These are phyloP conservation scores for Lacerta bilineata DNA, from an alignment of 2,797 vertebrate species.

Conservation along the genomic window DNA sequence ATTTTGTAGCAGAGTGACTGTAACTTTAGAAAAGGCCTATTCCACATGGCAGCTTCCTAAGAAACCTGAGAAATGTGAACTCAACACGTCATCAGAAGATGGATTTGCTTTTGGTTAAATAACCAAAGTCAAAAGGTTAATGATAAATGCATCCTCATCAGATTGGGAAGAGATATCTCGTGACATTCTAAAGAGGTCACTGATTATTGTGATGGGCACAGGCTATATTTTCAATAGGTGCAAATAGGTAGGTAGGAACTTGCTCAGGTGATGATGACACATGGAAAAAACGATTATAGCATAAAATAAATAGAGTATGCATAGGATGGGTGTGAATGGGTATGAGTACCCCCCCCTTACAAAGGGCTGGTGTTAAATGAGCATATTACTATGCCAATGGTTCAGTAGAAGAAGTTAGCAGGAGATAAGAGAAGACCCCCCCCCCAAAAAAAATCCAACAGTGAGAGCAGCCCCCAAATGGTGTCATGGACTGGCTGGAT, in stretches of 20 bases:
- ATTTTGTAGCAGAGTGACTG: not conserved
- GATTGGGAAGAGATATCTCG: not conserved
- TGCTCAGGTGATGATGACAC: not conserved
- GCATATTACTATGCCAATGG: too few relatives aligned
- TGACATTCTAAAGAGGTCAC: not conserved
- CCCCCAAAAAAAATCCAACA: too few relatives aligned
- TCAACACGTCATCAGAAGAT: too few relatives aligned
- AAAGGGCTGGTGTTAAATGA: too few relatives aligned
- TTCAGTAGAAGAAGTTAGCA: too few relatives aligned
- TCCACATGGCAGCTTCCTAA: not conserved
- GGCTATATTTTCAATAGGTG: not conserved
- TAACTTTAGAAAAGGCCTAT: not conserved
- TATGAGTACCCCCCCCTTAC: too few relatives aligned
- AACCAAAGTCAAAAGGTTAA: not conserved
- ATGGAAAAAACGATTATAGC: too few relatives aligned
- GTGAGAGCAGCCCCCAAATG: too few relatives aligned
- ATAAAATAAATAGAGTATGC: too few relatives aligned
- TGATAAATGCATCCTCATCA: not conserved
- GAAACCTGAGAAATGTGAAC: not conserved
- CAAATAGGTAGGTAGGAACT: not conserved
- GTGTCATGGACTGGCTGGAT: too few relatives aligned
- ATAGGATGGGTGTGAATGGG: too few relatives aligned
- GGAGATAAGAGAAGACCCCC: too few relatives aligned
- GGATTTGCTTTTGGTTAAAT: not conserved
- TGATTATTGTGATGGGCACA: not conserved